Evolutionary conservation across 2,888 invertebrate genomes (phyloP).

Genomic region (Odontocerum albicorne): DNA sequence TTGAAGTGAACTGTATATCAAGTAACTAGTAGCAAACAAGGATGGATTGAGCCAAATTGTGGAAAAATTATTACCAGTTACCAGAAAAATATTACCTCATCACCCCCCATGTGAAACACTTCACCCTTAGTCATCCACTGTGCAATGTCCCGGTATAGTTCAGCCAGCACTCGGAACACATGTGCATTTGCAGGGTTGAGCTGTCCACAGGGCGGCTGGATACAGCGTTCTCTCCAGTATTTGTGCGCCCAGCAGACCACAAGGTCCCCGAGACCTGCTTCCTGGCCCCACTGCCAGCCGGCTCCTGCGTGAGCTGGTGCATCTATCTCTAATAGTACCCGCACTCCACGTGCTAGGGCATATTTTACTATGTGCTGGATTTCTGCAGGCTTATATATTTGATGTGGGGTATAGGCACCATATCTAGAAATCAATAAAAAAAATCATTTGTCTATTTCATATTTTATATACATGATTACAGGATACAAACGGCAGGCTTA

Average conservation of each 20-base stretch:
- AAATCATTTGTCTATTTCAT: not conserved
- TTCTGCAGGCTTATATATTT: conserved; percentile 69
- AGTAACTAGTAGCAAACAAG: no score
- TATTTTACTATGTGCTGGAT: conserved; percentile 71
- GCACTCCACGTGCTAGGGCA: conserved; percentile 77
- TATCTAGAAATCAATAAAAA: conserved; percentile 54
- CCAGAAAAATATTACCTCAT: conserved; percentile 63
- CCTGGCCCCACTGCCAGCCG: conserved; percentile 82
- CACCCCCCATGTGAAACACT: conserved; percentile 81
- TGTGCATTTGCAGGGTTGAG: conserved; percentile 76
- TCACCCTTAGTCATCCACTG: conserved; percentile 60
- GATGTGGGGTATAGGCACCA: conserved; percentile 70
- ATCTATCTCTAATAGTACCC: conserved; percentile 87
- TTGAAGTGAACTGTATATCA: no score
- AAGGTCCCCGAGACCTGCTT: conserved; percentile 61
- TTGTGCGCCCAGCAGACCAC: conserved; percentile 66
- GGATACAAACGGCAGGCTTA: not conserved
- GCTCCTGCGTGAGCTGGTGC: conserved; percentile 84
- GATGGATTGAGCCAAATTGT: no score
- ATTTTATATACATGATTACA: not conserved
- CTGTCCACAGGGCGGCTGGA: conserved; percentile 85
- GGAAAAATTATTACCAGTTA: not conserved
- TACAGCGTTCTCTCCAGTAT: conserved; percentile 73
- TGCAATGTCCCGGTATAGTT: conserved; percentile 70
- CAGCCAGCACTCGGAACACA: conserved; percentile 66